Conservation (phyloP, 2,113 vertebrate species). For the Chroicocephalus ridibundus region DNA sequence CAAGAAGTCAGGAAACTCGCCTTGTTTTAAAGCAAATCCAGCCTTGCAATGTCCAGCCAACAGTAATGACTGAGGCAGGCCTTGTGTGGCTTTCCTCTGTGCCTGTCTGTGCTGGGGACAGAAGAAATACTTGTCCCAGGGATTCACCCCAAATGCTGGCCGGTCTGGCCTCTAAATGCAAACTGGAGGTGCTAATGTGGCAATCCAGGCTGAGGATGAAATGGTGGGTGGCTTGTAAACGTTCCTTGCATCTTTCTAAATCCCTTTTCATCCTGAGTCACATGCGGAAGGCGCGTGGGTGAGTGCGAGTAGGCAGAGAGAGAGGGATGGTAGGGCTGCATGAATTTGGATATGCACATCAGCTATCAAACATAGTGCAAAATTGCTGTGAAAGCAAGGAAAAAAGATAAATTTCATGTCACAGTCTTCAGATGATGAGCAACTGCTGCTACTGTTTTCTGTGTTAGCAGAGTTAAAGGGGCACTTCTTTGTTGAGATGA, state of each 20-base stretch:
- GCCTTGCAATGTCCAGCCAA: not conserved
- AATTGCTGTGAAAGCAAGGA: constrained; percentile 53
- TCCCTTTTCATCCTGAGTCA: constrained; percentile 60
- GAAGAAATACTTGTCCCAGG: not conserved
- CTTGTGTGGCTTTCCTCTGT: not conserved
- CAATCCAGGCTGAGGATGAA: constrained; percentile 7
- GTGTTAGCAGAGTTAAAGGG: not conserved
- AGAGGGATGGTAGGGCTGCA: constrained; percentile 57
- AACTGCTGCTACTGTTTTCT: constrained; percentile 17
- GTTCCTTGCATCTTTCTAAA: constrained; percentile 45
- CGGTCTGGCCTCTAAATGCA: not conserved
- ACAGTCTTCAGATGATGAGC: constrained; percentile 39
- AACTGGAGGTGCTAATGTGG: not conserved
- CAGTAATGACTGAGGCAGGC: not conserved
- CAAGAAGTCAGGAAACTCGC: not conserved
- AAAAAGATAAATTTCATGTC: constrained; percentile 47
- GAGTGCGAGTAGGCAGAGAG: constrained; percentile 43
- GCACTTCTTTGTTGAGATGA: not conserved
- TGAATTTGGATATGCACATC: constrained; percentile 65
- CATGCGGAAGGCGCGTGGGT: constrained; percentile 35
- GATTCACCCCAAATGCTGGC: not conserved
- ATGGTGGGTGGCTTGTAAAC: constrained; percentile 20
- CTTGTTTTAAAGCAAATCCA: not conserved
- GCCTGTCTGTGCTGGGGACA: not conserved
- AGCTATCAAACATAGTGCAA: constrained; percentile 55